These are phyloP conservation scores for Otolemur garnettii DNA, from an alignment of 2,113 vertebrate species.

Conservation along the genomic window DNA sequence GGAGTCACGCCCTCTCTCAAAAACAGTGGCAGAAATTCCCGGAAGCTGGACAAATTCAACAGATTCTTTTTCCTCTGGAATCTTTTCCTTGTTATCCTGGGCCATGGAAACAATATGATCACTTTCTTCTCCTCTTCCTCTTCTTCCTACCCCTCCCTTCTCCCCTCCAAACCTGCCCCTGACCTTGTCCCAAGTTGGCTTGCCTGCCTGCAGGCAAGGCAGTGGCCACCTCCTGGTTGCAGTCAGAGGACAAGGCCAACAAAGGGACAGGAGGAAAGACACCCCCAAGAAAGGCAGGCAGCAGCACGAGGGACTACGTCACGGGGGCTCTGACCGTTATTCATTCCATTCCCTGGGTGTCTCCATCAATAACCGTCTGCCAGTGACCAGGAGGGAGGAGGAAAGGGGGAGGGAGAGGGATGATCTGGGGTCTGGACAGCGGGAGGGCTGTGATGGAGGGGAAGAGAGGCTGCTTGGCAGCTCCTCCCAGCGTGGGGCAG, in stretches of 20 bases:
- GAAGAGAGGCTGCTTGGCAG: slow-evolving; percentile 35
- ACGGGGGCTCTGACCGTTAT: slow-evolving; percentile 78
- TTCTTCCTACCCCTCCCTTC: background rate
- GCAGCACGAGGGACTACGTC: slow-evolving; percentile 76
- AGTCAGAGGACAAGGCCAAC: slow-evolving; percentile 76
- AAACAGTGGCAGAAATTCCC: slow-evolving; percentile 26
- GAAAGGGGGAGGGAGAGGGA: background rate
- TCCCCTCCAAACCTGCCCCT: slow-evolving; percentile 64
- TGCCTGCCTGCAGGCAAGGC: slow-evolving; percentile 10
- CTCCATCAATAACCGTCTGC: slow-evolving; percentile 80
- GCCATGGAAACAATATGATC: slow-evolving; percentile 37
- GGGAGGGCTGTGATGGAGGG: background rate
- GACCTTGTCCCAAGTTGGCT: slow-evolving; percentile 79
- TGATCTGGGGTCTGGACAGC: slow-evolving; percentile 10
- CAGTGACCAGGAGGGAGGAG: slow-evolving; percentile 42
- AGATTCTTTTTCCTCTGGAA: slow-evolving; percentile 26
- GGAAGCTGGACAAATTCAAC: slow-evolving; percentile 64
- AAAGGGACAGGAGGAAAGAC: slow-evolving; percentile 72
- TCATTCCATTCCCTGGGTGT: slow-evolving; percentile 77
- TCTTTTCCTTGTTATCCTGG: background rate
- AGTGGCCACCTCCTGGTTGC: slow-evolving; percentile 47
- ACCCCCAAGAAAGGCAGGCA: slow-evolving; percentile 70
- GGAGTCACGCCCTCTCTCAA: background rate
- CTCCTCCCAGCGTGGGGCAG: background rate
- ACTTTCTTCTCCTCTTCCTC: background rate